Evolutionary conservation across 2,113 vertebrate species (phyloP), one percentile per base, ranked within the genome.

Genomic region (Columba janthina): DNA sequence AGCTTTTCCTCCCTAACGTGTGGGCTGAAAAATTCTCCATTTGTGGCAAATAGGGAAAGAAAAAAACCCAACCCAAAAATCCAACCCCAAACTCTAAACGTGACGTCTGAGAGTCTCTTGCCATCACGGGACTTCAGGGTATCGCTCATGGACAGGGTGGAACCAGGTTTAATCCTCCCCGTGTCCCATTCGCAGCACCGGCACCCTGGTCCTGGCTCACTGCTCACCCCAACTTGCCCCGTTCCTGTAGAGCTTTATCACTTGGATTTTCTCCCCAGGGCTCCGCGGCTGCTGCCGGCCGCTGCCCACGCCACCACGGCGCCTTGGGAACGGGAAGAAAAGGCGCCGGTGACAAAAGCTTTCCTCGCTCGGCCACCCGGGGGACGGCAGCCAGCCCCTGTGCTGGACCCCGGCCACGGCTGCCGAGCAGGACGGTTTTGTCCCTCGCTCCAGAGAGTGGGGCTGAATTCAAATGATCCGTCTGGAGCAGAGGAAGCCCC

Each of bases 301-400:
- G 4, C 38, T 1, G 78, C 46, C 88, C 1, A 14, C 71, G 66
- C 78, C 90, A 51, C 62, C 3, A 11, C 0, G 88, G 85, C 11
- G 78, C 92, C 94, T 90, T 80, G 88, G 90, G 87, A 62, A 82
- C 9, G 10, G 66, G 25, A 74, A 82, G 74, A 92, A 84, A 93
- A 91, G 77, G 61, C 4, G 16, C 32, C 70, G 0, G 3, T 1
- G 50, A 95, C 94, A 97, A 96, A 97, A 94, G 50, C 51, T n/a
- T 80, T 80, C 86, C 72, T 77, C 1, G 32, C 86, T 80, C 62
- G 53, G 77, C 46, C 22, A 21, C 60, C 28, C 9, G 0, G 66
- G 76, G 69, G 69, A 12, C 54, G 20, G 82, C 84, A 61, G 67
- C 80, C 94, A 81, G 64, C 31, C 73, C 82, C 76, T 2, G 6